Evolutionary conservation across 2,113 vertebrate genomes (phyloP), one percentile per base, ranked within the genome.

Genomic region (Anser brachyrhynchus): DNA sequence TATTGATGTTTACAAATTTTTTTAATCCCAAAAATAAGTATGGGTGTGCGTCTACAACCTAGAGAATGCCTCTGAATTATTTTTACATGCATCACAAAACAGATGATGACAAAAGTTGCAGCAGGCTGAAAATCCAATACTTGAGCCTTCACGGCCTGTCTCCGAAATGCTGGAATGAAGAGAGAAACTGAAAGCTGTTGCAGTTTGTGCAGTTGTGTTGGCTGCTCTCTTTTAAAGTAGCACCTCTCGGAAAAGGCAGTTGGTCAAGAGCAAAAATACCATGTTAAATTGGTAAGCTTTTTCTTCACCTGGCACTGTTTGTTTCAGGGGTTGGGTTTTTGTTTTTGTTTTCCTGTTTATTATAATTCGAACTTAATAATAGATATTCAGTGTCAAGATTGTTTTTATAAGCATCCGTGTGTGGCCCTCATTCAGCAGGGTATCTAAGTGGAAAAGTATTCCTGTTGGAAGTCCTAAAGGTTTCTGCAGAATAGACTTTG

Each of bases 181-280:
- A 87, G 51, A 65, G 67, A 89, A 84, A 87, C 58, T 87, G 80
- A 94, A 86, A 78, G 52, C 87, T 95, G 90, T 89, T 96, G 52
- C 41, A 37, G 29, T 89, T 73, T n/a, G 70, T 67, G 82, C 43
- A 35, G 77, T 86, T 85, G 29, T 59, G 76, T 88, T 49, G 81
- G 73, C 73, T 87, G 83, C 35, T 93, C 80, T 74, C 77, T 80
- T 87, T 91, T 46, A 62, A 94, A 92, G 90, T 44, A 89, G 75
- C 55, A 25, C 80, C 79, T 35, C 41, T 92, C 84, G 62, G 73
- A 95, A 93, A 91, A 22, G 59, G 23, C 64, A 49, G 41, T 28
- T 82, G 64, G 11, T 87, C 25, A 55, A 93, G 59, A 71, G 62
- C 19, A 80, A 83, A 96, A 71, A 81, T 69, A 73, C 20, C 20